Evolutionary conservation across 2,113 vertebrate species (phyloP).

Genomic region (Mormyrus iriodes): DNA sequence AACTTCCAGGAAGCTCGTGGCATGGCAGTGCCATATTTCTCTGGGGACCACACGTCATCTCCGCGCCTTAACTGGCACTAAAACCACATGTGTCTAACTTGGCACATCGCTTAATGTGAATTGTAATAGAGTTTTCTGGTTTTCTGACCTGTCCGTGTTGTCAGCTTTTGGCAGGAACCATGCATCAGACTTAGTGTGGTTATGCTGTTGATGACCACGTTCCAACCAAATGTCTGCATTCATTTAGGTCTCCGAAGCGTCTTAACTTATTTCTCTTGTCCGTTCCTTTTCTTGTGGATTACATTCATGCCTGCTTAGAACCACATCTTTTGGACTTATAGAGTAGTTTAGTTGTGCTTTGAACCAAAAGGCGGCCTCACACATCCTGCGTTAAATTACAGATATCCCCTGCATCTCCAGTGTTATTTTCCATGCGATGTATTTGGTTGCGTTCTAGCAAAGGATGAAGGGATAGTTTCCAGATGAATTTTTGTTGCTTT

Average conservation of each 20-base stretch:
- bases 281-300: neutral
- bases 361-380: neutral
- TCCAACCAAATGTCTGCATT: neutral
- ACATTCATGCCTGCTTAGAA: neutral
- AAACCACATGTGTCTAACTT: neutral
- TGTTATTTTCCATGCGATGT: neutral
- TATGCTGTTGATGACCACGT: neutral
- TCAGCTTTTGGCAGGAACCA: neutral
- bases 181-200: neutral
- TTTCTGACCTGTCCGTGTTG: neutral
- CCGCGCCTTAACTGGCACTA: neutral
- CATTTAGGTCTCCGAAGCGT: neutral
- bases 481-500: neutral
- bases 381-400: neutral
- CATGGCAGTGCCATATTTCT: neutral
- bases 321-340: neutral
- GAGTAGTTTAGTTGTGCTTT: neutral
- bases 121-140: neutral
- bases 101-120: neutral
- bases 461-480: neutral
- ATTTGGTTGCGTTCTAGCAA: neutral
- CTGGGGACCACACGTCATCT: neutral
- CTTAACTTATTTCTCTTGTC: neutral
- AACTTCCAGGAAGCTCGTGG: neutral
- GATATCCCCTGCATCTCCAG: neutral